phyloP scores from a whole-genome alignment of 2,797 vertebrate genomes.

The Sebastes iracundus region DNA sequence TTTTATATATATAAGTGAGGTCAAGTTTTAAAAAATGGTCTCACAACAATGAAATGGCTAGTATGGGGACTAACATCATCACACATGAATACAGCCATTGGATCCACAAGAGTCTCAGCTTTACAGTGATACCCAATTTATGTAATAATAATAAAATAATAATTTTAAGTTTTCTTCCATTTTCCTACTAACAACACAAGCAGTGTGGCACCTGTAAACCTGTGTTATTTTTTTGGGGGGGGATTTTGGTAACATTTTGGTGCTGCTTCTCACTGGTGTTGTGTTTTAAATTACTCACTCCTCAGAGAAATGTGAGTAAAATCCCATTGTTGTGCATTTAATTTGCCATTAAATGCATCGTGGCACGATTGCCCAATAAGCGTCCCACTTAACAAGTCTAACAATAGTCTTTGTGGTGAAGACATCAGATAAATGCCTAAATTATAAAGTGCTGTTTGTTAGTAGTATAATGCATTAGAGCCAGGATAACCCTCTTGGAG shows the following conservation, averaged over 20 bases:
- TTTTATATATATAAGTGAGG: too few relatives aligned
- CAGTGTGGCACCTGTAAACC: background rate
- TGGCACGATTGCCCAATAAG: background rate
- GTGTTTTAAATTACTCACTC: background rate
- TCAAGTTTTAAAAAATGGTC: too few relatives aligned
- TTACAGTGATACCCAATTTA: too few relatives aligned
- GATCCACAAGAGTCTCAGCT: too few relatives aligned
- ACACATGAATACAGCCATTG: too few relatives aligned
- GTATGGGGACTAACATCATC: too few relatives aligned
- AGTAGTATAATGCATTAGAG: background rate
- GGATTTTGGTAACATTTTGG: background rate
- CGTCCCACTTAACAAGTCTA: background rate
- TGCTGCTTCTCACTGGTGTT: background rate
- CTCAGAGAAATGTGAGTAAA: background rate
- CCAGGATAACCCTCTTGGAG: background rate
- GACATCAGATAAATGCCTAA: slow-evolving; percentile 19
- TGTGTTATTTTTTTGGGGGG: background rate
- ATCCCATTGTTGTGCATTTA: background rate
- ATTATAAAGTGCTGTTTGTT: slow-evolving; percentile 8
- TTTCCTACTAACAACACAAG: background rate
- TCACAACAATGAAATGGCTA: too few relatives aligned
- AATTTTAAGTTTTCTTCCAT: background rate
- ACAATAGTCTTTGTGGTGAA: slow-evolving; percentile 9
- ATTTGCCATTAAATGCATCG: background rate
- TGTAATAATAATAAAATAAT: too few relatives aligned